phyloP scores from a whole-genome alignment of 2,113 vertebrate genomes.

The Chrysemys picta region DNA sequence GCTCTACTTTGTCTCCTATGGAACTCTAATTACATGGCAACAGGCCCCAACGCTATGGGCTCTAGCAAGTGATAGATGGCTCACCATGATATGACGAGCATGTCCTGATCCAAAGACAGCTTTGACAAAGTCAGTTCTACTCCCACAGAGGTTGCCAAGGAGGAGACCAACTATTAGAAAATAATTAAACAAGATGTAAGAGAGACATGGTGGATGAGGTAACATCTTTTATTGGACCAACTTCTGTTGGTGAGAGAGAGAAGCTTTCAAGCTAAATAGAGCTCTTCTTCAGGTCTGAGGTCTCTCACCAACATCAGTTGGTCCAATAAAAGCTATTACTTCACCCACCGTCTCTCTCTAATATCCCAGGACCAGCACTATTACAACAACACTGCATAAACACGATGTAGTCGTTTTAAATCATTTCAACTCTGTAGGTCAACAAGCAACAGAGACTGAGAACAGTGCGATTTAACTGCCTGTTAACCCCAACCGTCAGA shows the following conservation, averaged over 20 bases:
- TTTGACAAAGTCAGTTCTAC: not conserved
- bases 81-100: not conserved
- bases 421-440: not conserved
- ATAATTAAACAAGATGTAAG: not conserved
- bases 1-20: not conserved
- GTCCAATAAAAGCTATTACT: too few species aligned
- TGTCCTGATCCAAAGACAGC: not conserved
- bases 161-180: not conserved
- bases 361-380: too few species aligned
- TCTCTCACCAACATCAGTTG: too few species aligned
- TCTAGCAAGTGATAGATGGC: not conserved
- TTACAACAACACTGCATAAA: too few species aligned
- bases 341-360: too few species aligned
- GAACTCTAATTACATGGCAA: not conserved
- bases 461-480: conserved; percentile 58
- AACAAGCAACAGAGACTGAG: not conserved
- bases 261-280: not conserved
- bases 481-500: conserved; percentile 34
- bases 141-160: not conserved
- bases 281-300: not conserved
- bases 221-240: not conserved
- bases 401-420: not conserved
- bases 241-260: not conserved
- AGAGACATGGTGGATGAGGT: not conserved
- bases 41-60: not conserved